Evolutionary conservation across 2,888 invertebrate species (phyloP), one percentile per base, ranked within the genome.

Genomic region (Altica lythri): DNA sequence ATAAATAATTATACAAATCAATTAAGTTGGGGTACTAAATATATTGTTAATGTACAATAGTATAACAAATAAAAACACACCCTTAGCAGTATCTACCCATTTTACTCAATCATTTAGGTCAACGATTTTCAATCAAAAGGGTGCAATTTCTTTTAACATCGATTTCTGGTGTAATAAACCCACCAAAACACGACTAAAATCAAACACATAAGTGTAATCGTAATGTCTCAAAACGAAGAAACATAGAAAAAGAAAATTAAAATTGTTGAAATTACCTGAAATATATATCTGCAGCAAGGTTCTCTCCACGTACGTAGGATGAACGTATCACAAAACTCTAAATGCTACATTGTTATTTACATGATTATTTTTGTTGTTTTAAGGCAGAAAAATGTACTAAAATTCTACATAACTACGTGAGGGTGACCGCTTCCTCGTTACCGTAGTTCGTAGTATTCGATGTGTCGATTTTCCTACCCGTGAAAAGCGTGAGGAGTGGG

Each of bases 401-500:
- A 27, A 38, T 32, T 48, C 35, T 27, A 37, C 42, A 43, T 35
- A 37, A 43, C 34, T 53, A 43, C 42, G 13, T 27, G 29, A 46
- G 17, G 22, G 18, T 25, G 37, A n/a, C 17, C 17, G 35, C 43
- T 27, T 27, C 40, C 40, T 45, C 34, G 35, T 46, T 51, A 52
- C 46, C 48, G 55, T 52, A 44, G 50, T 19, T 34, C 48, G 60
- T 62, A 60, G 60, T 64, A 61, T 61, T 59, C 62, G 53, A 53
- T 53, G 53, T 47, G 68, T 68, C 68, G 68, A 68, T 68, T 67
- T 66, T 65, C 63, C 61, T 60, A 64, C 66, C 64, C 63, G 64
- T 62, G 59, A 62, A 64, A 60, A 61, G 50, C 43, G 51, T 45
- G 56, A 48, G 63, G 55, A 56, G 57, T 59, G 57, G 56, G 49